Percentiles rank a stretch among this genome's conserved stretches.
phyloP scores from a whole-genome alignment of 2,797 vertebrate genomes.

The Leptatherina wallacei region DNA sequence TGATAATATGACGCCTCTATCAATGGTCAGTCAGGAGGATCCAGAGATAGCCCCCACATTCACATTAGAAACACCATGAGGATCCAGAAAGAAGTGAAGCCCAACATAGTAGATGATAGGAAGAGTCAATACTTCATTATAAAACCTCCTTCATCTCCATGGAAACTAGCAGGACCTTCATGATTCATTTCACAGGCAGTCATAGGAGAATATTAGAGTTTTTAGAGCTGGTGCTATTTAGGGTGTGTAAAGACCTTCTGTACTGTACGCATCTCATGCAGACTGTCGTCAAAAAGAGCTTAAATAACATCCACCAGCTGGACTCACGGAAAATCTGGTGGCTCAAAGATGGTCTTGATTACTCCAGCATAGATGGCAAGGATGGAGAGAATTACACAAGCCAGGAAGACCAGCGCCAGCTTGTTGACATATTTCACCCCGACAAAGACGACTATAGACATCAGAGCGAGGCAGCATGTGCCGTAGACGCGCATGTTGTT shows the following conservation, averaged over 20 bases:
- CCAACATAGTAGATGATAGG: neutral
- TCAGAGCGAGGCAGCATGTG: slow-evolving; percentile 89
- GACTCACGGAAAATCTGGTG: slow-evolving; percentile 92
- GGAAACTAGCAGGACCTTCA: neutral
- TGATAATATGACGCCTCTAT: too few species aligned
- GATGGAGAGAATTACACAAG: slow-evolving; percentile 95
- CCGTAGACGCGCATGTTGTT: slow-evolving; percentile 98
- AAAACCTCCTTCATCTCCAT: neutral
- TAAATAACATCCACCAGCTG: neutral
- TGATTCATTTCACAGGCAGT: too few species aligned
- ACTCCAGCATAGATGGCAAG: slow-evolving; percentile 96
- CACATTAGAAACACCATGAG: too few species aligned
- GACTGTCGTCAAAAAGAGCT: neutral
- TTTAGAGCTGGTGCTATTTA: too few species aligned
- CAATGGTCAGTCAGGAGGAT: too few species aligned
- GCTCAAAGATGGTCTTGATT: slow-evolving; percentile 92
- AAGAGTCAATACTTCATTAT: neutral
- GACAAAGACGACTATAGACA: slow-evolving; percentile 94
- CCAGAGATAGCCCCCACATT: too few species aligned
- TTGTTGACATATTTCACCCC: slow-evolving; percentile 98
- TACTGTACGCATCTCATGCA: neutral
- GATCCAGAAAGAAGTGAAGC: too few species aligned
- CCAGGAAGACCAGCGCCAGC: slow-evolving; percentile 93
- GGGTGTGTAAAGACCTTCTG: too few species aligned
- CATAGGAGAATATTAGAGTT: neutral